Evolutionary conservation across 2,888 invertebrate genomes (phyloP).

Genomic region (Epistrophe eligans): DNA sequence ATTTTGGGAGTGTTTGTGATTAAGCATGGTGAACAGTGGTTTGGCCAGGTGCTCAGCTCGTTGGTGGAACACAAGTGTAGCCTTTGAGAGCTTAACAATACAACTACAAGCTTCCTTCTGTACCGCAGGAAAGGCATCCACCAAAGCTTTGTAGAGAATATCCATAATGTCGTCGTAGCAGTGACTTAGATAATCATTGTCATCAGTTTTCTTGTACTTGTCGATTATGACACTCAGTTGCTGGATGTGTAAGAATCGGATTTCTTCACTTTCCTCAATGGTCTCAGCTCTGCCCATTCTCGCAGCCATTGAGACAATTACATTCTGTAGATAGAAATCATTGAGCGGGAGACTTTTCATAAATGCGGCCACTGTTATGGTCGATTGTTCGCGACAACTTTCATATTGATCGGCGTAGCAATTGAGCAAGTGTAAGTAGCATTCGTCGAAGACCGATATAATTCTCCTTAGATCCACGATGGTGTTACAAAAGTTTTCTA

Average conservation of each 20-base stretch:
- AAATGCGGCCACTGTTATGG: conserved; percentile 79
- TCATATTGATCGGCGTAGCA: conserved; percentile 83
- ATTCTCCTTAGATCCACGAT: conserved; percentile 55
- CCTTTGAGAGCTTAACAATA: conserved; percentile 87
- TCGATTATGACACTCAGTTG: conserved; percentile 88
- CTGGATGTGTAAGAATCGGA: conserved; percentile 88
- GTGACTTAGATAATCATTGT: conserved; percentile 80
- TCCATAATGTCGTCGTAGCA: conserved; percentile 87
- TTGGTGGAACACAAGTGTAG: conserved; percentile 89
- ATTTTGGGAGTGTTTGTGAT: conserved; percentile 93
- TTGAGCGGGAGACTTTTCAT: conserved; percentile 86
- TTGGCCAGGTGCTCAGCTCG: conserved; percentile 90
- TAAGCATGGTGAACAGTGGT: conserved; percentile 89
- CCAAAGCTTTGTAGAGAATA: conserved; percentile 89
- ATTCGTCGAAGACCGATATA: conserved; percentile 79
- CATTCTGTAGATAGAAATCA: conserved; percentile 90
- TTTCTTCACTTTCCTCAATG: conserved; percentile 90
- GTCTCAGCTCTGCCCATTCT: conserved; percentile 92
- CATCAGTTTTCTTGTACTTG: conserved; percentile 86
- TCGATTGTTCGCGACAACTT: conserved; percentile 80
- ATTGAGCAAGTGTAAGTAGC: conserved; percentile 82
- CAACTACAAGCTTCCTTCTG: conserved; percentile 91
- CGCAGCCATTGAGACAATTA: conserved; percentile 90
- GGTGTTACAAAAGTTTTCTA: conserved; percentile 68
- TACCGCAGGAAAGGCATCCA: conserved; percentile 92